phyloP scores from a whole-genome alignment of 2,113 vertebrate genomes.

The Panthera uncia region DNA sequence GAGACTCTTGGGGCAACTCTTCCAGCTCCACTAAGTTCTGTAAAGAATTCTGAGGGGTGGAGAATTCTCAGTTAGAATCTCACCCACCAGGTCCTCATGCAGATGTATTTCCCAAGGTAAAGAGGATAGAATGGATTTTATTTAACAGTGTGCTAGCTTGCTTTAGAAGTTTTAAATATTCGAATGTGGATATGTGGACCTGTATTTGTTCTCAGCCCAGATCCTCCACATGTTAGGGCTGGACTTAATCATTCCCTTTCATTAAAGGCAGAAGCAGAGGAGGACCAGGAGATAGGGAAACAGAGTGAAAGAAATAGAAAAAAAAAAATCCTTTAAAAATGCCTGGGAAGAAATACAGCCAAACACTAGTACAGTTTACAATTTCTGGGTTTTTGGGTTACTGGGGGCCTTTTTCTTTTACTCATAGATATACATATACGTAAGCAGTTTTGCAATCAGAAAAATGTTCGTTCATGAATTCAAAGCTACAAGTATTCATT shows the following conservation, averaged over 20 bases:
- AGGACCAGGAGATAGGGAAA: not conserved
- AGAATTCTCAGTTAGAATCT: not conserved
- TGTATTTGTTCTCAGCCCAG: no score
- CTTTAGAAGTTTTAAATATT: not conserved
- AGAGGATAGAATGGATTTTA: not conserved
- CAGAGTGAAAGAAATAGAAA: not conserved
- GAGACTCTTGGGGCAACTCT: not conserved
- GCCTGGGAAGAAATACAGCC: not conserved
- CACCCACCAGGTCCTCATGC: not conserved
- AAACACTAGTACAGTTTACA: not conserved
- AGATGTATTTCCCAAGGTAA: not conserved
- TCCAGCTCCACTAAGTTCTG: not conserved
- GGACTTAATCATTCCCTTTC: no score
- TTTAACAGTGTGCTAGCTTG: not conserved
- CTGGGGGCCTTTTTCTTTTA: not conserved
- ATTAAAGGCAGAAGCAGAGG: not conserved
- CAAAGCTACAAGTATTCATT: not conserved
- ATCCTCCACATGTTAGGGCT: not conserved
- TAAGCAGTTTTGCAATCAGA: not conserved
- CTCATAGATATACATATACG: not conserved
- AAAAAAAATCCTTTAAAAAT: not conserved
- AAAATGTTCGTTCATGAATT: not conserved
- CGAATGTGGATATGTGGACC: not conserved
- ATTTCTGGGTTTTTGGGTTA: not conserved
- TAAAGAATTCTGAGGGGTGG: not conserved